phyloP scores from a whole-genome alignment of 2,888 invertebrate species.

The Drosophila greeni region DNA sequence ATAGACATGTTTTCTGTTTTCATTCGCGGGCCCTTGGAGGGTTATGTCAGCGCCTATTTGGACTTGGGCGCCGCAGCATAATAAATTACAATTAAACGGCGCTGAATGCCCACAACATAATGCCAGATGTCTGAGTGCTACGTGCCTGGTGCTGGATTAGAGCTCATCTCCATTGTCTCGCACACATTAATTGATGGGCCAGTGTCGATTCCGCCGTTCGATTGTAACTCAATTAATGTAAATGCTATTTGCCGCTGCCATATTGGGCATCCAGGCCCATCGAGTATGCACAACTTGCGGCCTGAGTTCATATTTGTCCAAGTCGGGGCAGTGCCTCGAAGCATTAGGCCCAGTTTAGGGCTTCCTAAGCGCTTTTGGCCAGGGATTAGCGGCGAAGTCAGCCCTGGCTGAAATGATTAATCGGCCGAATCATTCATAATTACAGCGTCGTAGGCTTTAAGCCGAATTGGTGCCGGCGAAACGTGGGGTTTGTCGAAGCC shows the following conservation, averaged over 20 bases:
- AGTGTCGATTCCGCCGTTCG: constrained; percentile 11
- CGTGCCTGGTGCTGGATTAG: constrained; percentile 15
- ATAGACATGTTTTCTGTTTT: constrained; percentile 10
- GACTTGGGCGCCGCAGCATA: constrained; percentile 41
- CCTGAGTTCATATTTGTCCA: constrained; percentile 8
- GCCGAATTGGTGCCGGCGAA: constrained; percentile 11
- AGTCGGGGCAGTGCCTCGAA: constrained; percentile 11
- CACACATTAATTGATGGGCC: constrained; percentile 53
- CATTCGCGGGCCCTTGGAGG: constrained; percentile 19
- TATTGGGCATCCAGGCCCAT: constrained; percentile 27
- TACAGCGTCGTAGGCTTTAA: constrained; percentile 28
- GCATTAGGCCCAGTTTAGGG: constrained; percentile 28
- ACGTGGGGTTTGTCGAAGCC: constrained; percentile 24
- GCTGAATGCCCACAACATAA: constrained; percentile 28
- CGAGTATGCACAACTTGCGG: constrained; percentile 13
- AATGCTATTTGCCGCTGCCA: constrained; percentile 38
- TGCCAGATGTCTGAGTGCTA: constrained; percentile 53
- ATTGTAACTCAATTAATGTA: constrained; percentile 40
- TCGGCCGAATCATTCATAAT: constrained; percentile 57
- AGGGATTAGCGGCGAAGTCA: constrained; percentile 25
- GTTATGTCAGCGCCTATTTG: constrained; percentile 34
- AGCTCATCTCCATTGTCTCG: constrained; percentile 29
- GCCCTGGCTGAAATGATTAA: constrained; percentile 59
- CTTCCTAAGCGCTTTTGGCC: constrained; percentile 1
- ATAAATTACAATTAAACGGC: constrained; percentile 62